Evolutionary conservation across 2,113 vertebrate species (phyloP).

Genomic region (Pyrgilauda ruficollis): DNA sequence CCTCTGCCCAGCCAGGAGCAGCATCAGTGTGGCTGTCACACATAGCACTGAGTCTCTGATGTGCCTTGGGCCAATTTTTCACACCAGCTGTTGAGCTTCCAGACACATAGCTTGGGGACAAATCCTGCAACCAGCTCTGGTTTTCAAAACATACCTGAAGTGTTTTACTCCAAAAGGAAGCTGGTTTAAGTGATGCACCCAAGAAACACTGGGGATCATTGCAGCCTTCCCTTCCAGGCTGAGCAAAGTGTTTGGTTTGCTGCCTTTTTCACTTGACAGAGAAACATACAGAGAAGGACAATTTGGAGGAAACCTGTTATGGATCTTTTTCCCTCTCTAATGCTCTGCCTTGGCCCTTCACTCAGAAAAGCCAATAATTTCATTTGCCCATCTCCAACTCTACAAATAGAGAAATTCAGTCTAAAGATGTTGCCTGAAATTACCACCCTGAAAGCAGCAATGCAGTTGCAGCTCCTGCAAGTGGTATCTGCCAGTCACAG

Average conservation of each 20-base stretch:
- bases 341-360: neutral
- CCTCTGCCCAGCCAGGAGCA: neutral
- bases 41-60: rapidly evolving
- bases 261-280: neutral
- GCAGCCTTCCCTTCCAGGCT: neutral
- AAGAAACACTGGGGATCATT: neutral
- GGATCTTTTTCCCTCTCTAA: neutral
- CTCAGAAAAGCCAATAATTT: neutral
- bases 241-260: neutral
- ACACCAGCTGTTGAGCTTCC: neutral
- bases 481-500: neutral
- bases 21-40: neutral
- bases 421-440: neutral
- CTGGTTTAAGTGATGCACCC: neutral
- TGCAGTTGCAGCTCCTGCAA: neutral
- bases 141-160: neutral
- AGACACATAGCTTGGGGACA: neutral
- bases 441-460: neutral
- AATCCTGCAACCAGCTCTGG: neutral
- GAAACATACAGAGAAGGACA: neutral
- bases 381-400: neutral
- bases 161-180: neutral
- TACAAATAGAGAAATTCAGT: neutral
- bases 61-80: neutral
- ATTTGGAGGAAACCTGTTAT: neutral